phyloP scores from a whole-genome alignment of 2,888 invertebrate genomes.

The Fabriciana adippe region DNA sequence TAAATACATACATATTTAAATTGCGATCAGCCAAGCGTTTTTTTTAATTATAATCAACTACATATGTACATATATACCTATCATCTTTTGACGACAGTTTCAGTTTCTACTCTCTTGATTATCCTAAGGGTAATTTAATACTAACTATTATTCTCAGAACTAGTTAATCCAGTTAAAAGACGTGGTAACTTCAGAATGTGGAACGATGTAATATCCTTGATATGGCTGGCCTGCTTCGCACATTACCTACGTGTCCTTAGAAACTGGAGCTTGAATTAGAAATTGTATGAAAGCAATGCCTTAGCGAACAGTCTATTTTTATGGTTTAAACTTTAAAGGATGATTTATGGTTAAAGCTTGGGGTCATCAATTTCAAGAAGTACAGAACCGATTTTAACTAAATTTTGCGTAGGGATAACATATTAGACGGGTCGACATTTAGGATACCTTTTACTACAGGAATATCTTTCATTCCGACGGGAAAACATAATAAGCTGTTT shows the following conservation, averaged over 20 bases:
- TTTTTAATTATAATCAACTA: too few relatives aligned
- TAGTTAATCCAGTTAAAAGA: conserved; percentile 25
- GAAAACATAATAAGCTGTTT: too few relatives aligned
- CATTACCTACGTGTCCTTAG: conserved; percentile 22
- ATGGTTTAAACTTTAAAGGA: too few relatives aligned
- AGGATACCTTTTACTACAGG: too few relatives aligned
- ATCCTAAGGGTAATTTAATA: conserved; percentile 21
- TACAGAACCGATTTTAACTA: too few relatives aligned
- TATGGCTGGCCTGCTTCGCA: conserved; percentile 31
- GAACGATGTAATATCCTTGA: conserved; percentile 34
- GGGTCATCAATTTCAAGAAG: too few relatives aligned
- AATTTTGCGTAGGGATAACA: too few relatives aligned
- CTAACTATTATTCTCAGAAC: conserved; percentile 8
- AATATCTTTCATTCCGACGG: too few relatives aligned
- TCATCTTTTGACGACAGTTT: neutral
- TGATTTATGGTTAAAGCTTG: too few relatives aligned
- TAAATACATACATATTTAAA: neutral
- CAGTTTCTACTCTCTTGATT: conserved; percentile 9
- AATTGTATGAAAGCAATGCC: neutral
- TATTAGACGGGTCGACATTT: too few relatives aligned
- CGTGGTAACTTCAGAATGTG: conserved; percentile 30
- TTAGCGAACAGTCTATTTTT: too few relatives aligned
- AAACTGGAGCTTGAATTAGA: conserved; percentile 8
- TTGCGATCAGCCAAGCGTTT: neutral
- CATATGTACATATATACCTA: too few relatives aligned